phyloP scores from a whole-genome alignment of 2,113 vertebrate genomes.

The Pedionomus torquatus region DNA sequence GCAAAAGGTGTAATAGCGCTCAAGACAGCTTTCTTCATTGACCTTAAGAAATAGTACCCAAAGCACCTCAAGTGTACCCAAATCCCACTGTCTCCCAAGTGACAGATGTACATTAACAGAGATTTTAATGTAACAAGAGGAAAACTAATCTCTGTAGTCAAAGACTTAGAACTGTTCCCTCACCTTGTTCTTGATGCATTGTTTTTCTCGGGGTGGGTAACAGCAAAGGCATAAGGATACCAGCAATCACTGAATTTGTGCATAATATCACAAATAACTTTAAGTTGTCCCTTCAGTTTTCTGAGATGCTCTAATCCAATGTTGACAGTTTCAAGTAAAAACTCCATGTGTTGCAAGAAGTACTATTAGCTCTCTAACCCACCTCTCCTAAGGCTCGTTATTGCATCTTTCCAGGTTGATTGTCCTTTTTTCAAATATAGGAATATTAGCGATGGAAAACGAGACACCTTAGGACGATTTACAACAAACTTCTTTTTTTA shows the following conservation, averaged over 20 bases:
- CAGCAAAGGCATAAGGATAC: conserved; percentile 72
- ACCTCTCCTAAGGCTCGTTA: background rate
- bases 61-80: background rate
- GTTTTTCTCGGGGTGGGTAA: conserved; percentile 55
- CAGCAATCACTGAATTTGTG: background rate
- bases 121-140: background rate
- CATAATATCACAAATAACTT: background rate
- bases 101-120: background rate
- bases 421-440: background rate
- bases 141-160: background rate
- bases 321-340: background rate
- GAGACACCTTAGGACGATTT: background rate
- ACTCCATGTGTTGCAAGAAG: background rate
- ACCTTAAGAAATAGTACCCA: background rate
- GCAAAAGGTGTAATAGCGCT: background rate
- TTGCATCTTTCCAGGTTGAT: background rate
- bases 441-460: background rate
- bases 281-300: background rate
- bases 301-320: background rate
- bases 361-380: background rate
- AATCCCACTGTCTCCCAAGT: background rate
- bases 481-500: background rate
- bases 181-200: conserved; percentile 64
- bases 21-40: background rate
- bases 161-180: background rate